A percentile compares a stretch with the other conserved stretches of the same genome.
These are phyloP conservation scores for Cuniculus paca DNA, from an alignment of 2,797 vertebrate genomes.

Conservation along the genomic window DNA sequence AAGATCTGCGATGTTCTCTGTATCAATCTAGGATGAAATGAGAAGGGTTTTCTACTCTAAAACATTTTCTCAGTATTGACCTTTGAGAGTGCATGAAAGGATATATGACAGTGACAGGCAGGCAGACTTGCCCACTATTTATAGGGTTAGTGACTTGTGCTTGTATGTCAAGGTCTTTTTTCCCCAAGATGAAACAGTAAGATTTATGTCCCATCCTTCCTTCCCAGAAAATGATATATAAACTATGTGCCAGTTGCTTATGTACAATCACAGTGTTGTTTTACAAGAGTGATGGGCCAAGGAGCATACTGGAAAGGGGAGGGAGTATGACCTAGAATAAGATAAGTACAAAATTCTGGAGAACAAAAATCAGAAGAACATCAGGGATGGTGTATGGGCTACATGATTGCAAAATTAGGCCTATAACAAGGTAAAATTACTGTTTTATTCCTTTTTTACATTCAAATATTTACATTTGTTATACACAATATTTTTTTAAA, in stretches of 20 bases:
- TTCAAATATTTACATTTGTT: not conserved
- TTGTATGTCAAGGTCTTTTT: not conserved
- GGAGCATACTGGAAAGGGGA: not conserved
- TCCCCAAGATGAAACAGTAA: not conserved
- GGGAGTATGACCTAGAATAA: not conserved
- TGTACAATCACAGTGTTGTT: not conserved
- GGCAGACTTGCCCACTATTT: not conserved
- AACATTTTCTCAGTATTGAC: not conserved
- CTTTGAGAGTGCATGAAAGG: conserved; percentile 4
- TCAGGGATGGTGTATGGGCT: not conserved
- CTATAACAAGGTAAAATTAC: not conserved
- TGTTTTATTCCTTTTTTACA: not conserved
- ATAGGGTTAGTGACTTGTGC: not conserved
- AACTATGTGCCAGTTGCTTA: not conserved
- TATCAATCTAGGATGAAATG: conserved; percentile 9
- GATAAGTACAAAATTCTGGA: not conserved
- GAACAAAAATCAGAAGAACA: not conserved
- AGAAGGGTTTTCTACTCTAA: not conserved
- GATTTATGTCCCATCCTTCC: not conserved
- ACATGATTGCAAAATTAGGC: not conserved
- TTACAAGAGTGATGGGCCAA: not conserved
- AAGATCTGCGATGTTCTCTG: not conserved
- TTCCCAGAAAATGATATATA: not conserved
- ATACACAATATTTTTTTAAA: not conserved
- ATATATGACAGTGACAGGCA: not conserved